A percentile compares a stretch with the other conserved stretches of the same genome.
Conservation (phyloP, 2,888 invertebrate genomes). For the Rhaphigaster nebulosa region DNA sequence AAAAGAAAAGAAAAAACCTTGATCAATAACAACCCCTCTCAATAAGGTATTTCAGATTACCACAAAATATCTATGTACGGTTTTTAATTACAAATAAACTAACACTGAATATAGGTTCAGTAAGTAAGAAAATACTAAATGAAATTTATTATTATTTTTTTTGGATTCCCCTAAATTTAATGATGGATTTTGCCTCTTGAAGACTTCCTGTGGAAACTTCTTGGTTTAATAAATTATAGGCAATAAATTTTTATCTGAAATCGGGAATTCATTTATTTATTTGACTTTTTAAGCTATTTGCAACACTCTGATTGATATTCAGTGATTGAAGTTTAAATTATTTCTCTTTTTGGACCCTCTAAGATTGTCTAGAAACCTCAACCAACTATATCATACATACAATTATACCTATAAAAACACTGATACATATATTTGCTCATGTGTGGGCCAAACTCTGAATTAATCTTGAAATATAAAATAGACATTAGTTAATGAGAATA, state of each 20-base stretch:
- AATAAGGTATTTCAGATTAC: neutral
- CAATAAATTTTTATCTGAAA: neutral
- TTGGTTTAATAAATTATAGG: neutral
- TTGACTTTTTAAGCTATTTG: neutral
- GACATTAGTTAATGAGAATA: neutral
- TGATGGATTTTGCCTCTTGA: neutral
- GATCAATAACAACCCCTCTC: neutral
- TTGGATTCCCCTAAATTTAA: neutral
- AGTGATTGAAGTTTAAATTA: neutral
- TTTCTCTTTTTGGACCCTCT: neutral
- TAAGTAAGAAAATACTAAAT: neutral
- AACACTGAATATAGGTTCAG: neutral
- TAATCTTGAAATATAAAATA: neutral
- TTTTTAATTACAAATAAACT: neutral
- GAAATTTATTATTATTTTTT: neutral
- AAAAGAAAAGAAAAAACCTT: neutral
- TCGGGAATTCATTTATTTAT: neutral
- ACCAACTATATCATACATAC: neutral
- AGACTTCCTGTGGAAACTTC: neutral
- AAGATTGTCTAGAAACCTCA: neutral
- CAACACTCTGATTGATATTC: neutral
- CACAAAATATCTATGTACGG: neutral
- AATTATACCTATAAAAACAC: neutral
- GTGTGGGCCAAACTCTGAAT: neutral
- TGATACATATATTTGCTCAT: neutral